A percentile compares a stretch with the other conserved stretches of the same genome.
Evolutionary conservation across 2,797 vertebrate genomes (phyloP).

Genomic region (Graptemys geographica): DNA sequence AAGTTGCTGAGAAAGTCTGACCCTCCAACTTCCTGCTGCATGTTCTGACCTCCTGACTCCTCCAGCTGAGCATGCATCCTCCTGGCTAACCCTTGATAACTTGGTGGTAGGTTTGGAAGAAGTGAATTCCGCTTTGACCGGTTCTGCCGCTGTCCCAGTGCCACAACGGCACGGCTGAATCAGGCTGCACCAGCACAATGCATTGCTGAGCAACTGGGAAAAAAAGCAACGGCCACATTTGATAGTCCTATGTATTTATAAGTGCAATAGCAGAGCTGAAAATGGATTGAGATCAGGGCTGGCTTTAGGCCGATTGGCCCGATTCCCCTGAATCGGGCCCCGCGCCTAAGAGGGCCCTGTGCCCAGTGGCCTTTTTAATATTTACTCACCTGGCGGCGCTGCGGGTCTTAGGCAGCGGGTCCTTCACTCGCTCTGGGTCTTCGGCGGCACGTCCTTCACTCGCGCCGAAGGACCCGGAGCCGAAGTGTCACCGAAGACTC

Average conservation of each 20-base stretch:
- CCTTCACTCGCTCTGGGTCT: no score
- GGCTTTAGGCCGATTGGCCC: no score
- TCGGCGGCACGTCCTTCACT: no score
- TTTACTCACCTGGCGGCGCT: no score
- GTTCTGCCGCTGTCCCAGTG: neutral
- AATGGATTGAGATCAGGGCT: neutral
- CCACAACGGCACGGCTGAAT: rapidly evolving
- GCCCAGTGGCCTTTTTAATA: no score
- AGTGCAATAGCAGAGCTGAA: neutral
- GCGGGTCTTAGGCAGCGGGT: no score
- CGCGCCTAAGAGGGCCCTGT: no score
- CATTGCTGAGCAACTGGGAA: neutral
- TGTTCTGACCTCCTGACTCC: neutral
- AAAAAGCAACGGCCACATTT: neutral
- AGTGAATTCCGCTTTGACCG: neutral
- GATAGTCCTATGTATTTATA: neutral
- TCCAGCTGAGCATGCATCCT: neutral
- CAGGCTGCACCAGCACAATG: neutral
- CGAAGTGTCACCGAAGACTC: no score
- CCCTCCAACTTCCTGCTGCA: constrained; percentile 18
- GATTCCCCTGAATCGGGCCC: no score
- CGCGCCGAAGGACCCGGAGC: no score
- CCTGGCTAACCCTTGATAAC: constrained; percentile 27
- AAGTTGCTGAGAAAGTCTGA: neutral
- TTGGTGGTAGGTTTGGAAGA: constrained; percentile 40